Conservation (phyloP, 2,888 invertebrate species). For the Lydus trimaculatus region DNA sequence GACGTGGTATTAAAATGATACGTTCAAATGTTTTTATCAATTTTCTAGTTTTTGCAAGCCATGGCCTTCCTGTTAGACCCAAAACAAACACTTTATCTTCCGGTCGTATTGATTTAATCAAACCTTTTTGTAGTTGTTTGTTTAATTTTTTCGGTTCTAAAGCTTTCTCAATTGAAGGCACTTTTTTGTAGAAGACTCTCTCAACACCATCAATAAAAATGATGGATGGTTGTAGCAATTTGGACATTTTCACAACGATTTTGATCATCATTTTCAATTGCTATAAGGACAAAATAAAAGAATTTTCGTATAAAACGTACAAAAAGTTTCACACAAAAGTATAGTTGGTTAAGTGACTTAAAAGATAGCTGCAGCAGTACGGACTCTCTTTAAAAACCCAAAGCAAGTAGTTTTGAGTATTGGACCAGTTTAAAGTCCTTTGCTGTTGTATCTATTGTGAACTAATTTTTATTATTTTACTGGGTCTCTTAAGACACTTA, state of each 20-base stretch:
- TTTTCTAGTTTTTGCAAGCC: slow-evolving; percentile 63
- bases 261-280: slow-evolving; percentile 72
- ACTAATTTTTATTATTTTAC: too few species aligned
- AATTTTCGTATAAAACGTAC: neutral
- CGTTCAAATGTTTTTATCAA: slow-evolving; percentile 68
- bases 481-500: too few species aligned
- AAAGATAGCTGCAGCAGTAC: too few species aligned
- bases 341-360: too few species aligned
- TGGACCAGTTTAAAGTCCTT: too few species aligned
- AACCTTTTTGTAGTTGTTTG: slow-evolving; percentile 70
- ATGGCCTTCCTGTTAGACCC: slow-evolving; percentile 74
- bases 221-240: slow-evolving; percentile 75
- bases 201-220: slow-evolving; percentile 74
- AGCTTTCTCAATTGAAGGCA: slow-evolving; percentile 69
- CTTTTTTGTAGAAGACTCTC: slow-evolving; percentile 72
- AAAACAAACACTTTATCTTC: slow-evolving; percentile 75
- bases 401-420: too few species aligned
- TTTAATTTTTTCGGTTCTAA: slow-evolving; percentile 75
- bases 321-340: too few species aligned
- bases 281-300: slow-evolving; percentile 33
- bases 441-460: too few species aligned
- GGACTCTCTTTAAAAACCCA: too few species aligned
- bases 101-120: slow-evolving; percentile 71
- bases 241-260: slow-evolving; percentile 71
- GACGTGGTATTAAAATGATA: slow-evolving; percentile 56